Percentiles rank a stretch among this genome's conserved stretches.
Evolutionary conservation across 2,888 invertebrate genomes (phyloP).

Genomic region (Perizoma flavofasciatum): DNA sequence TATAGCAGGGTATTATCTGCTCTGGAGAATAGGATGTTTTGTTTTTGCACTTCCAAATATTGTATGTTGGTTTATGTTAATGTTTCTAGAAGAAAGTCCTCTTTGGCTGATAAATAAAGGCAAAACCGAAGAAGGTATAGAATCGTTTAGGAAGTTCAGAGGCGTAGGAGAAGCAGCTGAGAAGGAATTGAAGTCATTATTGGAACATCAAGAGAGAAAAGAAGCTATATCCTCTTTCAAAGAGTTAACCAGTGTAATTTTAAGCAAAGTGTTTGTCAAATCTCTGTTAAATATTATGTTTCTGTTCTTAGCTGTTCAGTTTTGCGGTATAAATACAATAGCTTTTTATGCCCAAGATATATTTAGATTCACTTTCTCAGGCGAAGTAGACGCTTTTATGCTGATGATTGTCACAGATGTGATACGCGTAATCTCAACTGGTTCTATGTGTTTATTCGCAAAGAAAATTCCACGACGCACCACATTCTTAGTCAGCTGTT

Average conservation of each 20-base stretch:
- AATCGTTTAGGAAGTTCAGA: constrained; percentile 52
- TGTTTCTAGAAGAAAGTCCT: constrained; percentile 60
- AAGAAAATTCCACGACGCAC: constrained; percentile 48
- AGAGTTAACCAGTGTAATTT: constrained; percentile 42
- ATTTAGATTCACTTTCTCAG: constrained; percentile 51
- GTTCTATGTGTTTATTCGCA: constrained; percentile 45
- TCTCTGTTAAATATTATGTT: constrained; percentile 41
- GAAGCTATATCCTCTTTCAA: constrained; percentile 32
- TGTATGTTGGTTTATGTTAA: constrained; percentile 41
- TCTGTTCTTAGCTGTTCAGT: constrained; percentile 50
- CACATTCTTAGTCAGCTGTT: constrained; percentile 45
- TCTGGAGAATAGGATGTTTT: constrained; percentile 52
- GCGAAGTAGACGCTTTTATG: constrained; percentile 48
- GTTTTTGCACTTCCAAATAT: constrained; percentile 50
- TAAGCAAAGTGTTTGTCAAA: constrained; percentile 51
- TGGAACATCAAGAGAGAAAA: constrained; percentile 46
- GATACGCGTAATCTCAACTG: constrained; percentile 43
- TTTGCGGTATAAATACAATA: constrained; percentile 56
- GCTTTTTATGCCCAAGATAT: constrained; percentile 57
- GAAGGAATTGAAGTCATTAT: constrained; percentile 49
- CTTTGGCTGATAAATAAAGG: constrained; percentile 60
- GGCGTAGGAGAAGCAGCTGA: constrained; percentile 48
- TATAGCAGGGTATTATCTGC: constrained; percentile 45
- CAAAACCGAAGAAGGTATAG: constrained; percentile 47
- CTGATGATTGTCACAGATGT: constrained; percentile 55